Percentiles rank a stretch among this genome's conserved stretches.
Conservation (phyloP, 2,113 vertebrate genomes). For the Nothoprocta pentlandii region DNA sequence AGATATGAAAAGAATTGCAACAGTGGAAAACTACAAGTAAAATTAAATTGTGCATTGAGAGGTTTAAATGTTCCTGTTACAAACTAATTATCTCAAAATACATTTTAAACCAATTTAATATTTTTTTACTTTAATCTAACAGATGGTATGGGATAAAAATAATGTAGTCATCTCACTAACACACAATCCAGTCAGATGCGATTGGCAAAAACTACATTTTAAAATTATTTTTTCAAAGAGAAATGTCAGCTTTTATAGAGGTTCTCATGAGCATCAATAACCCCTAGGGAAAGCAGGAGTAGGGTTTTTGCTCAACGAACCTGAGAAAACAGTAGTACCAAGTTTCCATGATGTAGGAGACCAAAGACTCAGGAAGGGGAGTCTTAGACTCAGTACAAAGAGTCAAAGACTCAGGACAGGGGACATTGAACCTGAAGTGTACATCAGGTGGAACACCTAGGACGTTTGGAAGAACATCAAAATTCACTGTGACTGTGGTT, state of each 20-base stretch:
- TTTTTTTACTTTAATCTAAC: conserved; percentile 16
- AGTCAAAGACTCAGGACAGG: background rate
- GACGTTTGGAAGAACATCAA: background rate
- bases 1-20: background rate
- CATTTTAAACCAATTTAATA: background rate
- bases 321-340: background rate
- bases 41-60: background rate
- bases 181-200: background rate
- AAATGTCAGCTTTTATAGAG: background rate
- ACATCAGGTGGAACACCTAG: background rate
- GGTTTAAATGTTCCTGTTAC: background rate
- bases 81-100: background rate
- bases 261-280: background rate
- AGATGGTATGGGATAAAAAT: conserved; percentile 56
- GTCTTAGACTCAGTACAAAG: too few relatives aligned
- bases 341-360: background rate
- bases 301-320: background rate
- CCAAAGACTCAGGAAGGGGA: background rate
- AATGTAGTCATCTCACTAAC: conserved; percentile 15
- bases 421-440: background rate
- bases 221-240: background rate
- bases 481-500: background rate
- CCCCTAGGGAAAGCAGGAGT: background rate
- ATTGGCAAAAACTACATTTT: background rate
- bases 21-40: background rate